Percentiles rank a stretch among this genome's conserved stretches.
phyloP scores from a whole-genome alignment of 2,113 vertebrate species.

The Carettochelys insculpta region DNA sequence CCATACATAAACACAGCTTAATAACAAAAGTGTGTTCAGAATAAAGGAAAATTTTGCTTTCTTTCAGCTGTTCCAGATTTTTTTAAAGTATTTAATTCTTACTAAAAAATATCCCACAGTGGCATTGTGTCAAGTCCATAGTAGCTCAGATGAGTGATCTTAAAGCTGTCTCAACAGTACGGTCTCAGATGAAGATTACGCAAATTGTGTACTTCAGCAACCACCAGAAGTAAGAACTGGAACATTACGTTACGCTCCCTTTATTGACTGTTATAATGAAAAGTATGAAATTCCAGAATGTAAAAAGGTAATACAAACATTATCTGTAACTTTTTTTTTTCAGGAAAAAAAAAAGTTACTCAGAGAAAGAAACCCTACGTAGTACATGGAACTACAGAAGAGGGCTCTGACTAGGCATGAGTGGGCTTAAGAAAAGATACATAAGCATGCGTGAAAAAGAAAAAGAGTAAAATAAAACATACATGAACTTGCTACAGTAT shows the following conservation, averaged over 20 bases:
- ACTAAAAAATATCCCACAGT: constrained; percentile 27
- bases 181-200: constrained; percentile 44
- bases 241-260: not conserved
- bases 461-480: not conserved
- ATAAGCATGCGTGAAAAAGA: not conserved
- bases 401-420: not conserved
- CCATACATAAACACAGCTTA: not conserved
- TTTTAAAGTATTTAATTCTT: constrained; percentile 42
- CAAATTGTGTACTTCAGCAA: constrained; percentile 42
- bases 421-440: not conserved
- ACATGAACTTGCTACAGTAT: not conserved
- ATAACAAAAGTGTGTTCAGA: not conserved
- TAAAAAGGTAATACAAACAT: constrained; percentile 29
- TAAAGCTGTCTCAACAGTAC: constrained; percentile 39
- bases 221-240: constrained; percentile 11
- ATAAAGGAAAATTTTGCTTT: not conserved
- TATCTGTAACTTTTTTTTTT: constrained; percentile 22
- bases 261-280: constrained; percentile 43
- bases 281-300: constrained; percentile 45
- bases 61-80: constrained; percentile 23
- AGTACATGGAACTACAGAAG: constrained; percentile 25
- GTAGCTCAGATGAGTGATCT: constrained; percentile 37
- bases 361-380: not conserved
- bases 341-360: not conserved
- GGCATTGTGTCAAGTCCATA: not conserved